phyloP scores from a whole-genome alignment of 2,888 invertebrate genomes.

The Odontomyia ornata region DNA sequence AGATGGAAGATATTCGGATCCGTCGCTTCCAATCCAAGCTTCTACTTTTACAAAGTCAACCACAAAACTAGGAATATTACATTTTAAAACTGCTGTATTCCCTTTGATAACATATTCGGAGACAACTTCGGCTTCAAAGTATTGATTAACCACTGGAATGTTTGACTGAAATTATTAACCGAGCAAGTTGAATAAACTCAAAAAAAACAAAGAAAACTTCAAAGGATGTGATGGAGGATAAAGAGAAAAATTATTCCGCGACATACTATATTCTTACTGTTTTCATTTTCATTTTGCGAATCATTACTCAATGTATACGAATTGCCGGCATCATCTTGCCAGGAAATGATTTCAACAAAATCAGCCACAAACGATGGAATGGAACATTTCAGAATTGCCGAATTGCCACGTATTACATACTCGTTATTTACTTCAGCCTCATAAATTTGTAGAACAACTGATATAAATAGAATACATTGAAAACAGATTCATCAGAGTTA shows the following conservation, averaged over 20 bases:
- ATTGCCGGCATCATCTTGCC: conserved; percentile 70
- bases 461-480: too few species aligned
- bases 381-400: conserved; percentile 77
- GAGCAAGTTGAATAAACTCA: conserved; percentile 23
- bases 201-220: conserved; percentile 30
- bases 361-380: conserved; percentile 80
- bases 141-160: conserved; percentile 81
- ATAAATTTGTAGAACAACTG: conserved; percentile 78
- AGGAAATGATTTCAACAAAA: conserved; percentile 75
- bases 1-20: conserved; percentile 75
- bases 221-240: neutral
- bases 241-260: neutral
- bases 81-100: conserved; percentile 86
- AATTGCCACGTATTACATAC: conserved; percentile 78
- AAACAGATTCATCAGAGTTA: too few species aligned
- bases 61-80: conserved; percentile 89
- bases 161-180: neutral
- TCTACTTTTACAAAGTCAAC: conserved; percentile 91
- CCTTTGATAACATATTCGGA: conserved; percentile 90
- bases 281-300: conserved; percentile 53
- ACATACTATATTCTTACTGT: conserved; percentile 36
- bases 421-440: conserved; percentile 78
- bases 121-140: conserved; percentile 87
- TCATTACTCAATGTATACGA: conserved; percentile 61
- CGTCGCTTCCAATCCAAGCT: conserved; percentile 77